Evolutionary conservation across 2,797 vertebrate species (phyloP).

Genomic region (Trichosurus vulpecula): DNA sequence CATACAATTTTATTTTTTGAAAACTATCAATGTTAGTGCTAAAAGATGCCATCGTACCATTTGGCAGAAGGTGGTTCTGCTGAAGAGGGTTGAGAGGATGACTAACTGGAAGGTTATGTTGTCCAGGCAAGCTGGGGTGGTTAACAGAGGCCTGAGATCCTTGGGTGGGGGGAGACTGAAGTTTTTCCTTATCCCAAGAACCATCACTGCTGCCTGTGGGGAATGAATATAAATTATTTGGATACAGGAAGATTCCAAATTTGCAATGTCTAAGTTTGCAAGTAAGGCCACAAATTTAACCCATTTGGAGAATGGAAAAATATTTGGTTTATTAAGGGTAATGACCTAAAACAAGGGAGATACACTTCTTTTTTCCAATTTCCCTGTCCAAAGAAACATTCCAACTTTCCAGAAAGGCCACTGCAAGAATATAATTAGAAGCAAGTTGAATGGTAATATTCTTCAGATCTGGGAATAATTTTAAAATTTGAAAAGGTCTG

Average conservation of each 20-base stretch:
- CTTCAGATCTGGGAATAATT: not conserved
- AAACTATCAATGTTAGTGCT: conserved; percentile 77
- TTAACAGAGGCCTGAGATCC: conserved; percentile 83
- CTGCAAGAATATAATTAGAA: not conserved
- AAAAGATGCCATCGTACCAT: conserved; percentile 84
- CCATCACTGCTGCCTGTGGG: conserved; percentile 86
- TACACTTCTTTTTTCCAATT: not conserved
- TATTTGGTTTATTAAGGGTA: conserved; percentile 43
- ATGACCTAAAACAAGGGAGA: conserved; percentile 27
- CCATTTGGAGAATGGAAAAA: conserved; percentile 54
- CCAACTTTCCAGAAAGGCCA: not conserved
- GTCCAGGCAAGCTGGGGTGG: conserved; percentile 82
- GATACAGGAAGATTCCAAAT: conserved; percentile 79
- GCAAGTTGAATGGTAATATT: not conserved
- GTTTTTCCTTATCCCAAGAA: conserved; percentile 88
- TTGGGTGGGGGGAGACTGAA: conserved; percentile 82
- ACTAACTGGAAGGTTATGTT: conserved; percentile 83
- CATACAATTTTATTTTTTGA: conserved; percentile 29
- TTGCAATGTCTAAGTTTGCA: conserved; percentile 74
- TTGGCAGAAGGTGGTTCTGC: conserved; percentile 85
- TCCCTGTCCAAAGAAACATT: not conserved
- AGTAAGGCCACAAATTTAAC: conserved; percentile 71
- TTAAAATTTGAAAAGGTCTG: not conserved
- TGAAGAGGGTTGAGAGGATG: conserved; percentile 86
- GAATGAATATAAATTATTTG: conserved; percentile 86